phyloP scores from a whole-genome alignment of 2,113 vertebrate genomes.

The Girardinichthys multiradiatus region DNA sequence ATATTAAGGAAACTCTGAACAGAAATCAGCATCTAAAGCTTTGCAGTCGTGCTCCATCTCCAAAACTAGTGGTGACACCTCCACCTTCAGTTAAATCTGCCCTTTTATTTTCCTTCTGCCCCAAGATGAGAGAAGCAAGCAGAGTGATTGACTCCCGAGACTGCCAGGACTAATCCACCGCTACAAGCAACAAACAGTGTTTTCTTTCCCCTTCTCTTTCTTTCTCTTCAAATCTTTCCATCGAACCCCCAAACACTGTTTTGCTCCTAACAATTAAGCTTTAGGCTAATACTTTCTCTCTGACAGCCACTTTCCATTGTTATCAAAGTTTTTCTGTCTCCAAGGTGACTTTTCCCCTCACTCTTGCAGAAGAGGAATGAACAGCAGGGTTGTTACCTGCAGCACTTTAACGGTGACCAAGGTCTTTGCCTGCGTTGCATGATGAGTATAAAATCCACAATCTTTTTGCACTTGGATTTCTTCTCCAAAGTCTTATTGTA shows the following conservation, averaged over 20 bases:
- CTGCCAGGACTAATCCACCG: constrained; percentile 60
- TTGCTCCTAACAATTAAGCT: constrained; percentile 46
- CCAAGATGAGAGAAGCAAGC: constrained; percentile 60
- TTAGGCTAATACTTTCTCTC: constrained; percentile 52
- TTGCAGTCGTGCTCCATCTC: constrained; percentile 20
- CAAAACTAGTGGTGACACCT: constrained; percentile 18
- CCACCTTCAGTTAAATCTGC: constrained; percentile 33
- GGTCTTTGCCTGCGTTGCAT: constrained; percentile 20
- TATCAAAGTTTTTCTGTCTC: constrained; percentile 27
- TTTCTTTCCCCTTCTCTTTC: constrained; percentile 11
- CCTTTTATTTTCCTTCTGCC: constrained; percentile 46
- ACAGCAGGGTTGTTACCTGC: constrained; percentile 34
- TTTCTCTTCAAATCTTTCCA: constrained; percentile 35
- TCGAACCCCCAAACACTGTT: constrained; percentile 29
- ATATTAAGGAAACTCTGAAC: not conserved
- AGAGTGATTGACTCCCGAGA: constrained; percentile 61
- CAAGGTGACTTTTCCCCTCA: constrained; percentile 14
- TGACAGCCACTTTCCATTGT: constrained; percentile 48
- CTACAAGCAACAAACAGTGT: constrained; percentile 50
- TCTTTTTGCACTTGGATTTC: constrained; percentile 39
- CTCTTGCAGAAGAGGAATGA: constrained; percentile 19
- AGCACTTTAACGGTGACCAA: constrained; percentile 40
- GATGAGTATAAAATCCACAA: constrained; percentile 40
- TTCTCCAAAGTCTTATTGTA: constrained; percentile 24
- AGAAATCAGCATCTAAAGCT: not conserved